Evolutionary conservation across 2,888 invertebrate species (phyloP).

Genomic region (Lithophane ornitopus): DNA sequence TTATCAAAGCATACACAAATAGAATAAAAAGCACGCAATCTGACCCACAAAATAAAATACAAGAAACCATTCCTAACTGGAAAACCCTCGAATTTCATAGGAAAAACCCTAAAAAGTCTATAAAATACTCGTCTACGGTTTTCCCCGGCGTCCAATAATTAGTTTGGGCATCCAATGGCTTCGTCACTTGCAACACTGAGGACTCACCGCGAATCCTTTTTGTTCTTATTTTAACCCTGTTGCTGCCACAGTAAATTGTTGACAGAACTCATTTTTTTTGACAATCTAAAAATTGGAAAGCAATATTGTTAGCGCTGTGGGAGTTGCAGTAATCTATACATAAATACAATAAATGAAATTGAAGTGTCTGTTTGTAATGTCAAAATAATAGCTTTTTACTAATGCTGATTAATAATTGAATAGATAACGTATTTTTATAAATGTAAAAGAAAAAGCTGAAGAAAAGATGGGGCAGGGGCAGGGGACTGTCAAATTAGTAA

Average conservation of each 20-base stretch:
- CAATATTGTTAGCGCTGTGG: not conserved
- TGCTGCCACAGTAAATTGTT: conserved; percentile 32
- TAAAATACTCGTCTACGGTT: conserved; percentile 29
- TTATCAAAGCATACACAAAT: not conserved
- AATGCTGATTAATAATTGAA: not conserved
- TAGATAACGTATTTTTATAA: not conserved
- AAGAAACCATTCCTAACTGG: not conserved
- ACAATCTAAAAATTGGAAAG: not conserved
- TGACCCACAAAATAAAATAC: not conserved
- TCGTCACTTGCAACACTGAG: conserved; percentile 56
- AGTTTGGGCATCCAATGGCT: conserved; percentile 59
- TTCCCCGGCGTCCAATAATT: conserved; percentile 61
- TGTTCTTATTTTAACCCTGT: conserved; percentile 37
- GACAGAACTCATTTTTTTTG: conserved; percentile 17
- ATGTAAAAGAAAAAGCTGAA: not conserved
- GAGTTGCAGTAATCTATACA: too few species aligned
- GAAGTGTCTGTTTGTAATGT: too few species aligned
- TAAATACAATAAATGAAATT: too few species aligned
- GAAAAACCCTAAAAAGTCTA: not conserved
- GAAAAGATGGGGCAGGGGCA: not conserved
- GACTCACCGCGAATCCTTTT: conserved; percentile 25
- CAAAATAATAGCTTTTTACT: too few species aligned
- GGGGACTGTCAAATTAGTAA: not conserved
- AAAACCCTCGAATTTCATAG: conserved; percentile 1
- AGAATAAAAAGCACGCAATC: not conserved